Percentiles rank a stretch among this genome's conserved stretches.
These are phyloP conservation scores for Pantherophis alleghaniensis DNA, from an alignment of 2,797 vertebrate genomes.

Conservation along the genomic window DNA sequence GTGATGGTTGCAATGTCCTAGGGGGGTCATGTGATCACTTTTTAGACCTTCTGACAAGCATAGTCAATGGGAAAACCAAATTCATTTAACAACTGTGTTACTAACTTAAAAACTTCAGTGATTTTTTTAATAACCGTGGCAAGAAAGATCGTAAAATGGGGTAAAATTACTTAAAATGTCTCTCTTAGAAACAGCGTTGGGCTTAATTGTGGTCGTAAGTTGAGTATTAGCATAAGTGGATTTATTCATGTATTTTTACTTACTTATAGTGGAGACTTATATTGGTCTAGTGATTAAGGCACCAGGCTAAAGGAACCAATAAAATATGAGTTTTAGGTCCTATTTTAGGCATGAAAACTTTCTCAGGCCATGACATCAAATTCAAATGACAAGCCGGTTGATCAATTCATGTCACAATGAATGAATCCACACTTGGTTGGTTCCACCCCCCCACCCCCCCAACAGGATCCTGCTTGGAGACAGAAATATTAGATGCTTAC, in stretches of 20 bases:
- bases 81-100: neutral
- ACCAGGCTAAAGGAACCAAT: neutral
- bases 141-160: neutral
- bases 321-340: neutral
- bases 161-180: neutral
- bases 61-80: neutral
- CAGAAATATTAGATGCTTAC: neutral
- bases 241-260: neutral
- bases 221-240: neutral
- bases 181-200: neutral
- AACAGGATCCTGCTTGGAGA: neutral
- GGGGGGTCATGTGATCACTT: neutral
- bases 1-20: neutral
- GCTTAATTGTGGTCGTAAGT: neutral
- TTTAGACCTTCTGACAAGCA: neutral
- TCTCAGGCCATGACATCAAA: neutral
- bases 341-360: neutral
- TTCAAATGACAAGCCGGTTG: neutral
- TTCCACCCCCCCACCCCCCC: accelerated
- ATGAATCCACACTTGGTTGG: neutral
- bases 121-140: neutral
- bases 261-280: neutral
- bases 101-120: neutral
- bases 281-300: neutral
- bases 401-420: neutral